A percentile compares a stretch with the other conserved stretches of the same genome.
These are phyloP conservation scores for Dissostichus mawsoni DNA, from an alignment of 2,113 vertebrate genomes.

Conservation along the genomic window DNA sequence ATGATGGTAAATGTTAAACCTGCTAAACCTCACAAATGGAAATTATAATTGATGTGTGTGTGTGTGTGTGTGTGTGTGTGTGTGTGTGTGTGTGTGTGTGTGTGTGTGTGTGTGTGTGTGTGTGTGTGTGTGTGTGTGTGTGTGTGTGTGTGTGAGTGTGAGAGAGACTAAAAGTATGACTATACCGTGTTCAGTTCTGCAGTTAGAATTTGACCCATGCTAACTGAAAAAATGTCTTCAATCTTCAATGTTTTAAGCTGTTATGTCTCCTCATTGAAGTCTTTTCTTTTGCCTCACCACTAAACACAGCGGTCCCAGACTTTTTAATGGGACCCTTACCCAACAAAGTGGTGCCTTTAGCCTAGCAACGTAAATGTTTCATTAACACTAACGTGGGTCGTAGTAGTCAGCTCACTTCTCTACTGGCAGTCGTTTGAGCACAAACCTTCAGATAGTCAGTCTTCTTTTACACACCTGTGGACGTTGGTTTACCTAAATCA, in stretches of 20 bases:
- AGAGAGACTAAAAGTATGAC: no score
- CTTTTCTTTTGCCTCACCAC: neutral
- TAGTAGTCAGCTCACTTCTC: neutral
- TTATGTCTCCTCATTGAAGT: neutral
- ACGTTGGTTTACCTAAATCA: conserved; percentile 35
- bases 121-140: no score
- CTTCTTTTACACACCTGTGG: conserved; percentile 12
- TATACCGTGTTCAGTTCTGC: no score
- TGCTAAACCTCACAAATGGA: neutral
- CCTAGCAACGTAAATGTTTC: conserved; percentile 17
- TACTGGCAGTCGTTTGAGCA: neutral
- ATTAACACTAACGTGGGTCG: conserved; percentile 11
- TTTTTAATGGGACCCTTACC: neutral
- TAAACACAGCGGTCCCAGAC: conserved; percentile 24
- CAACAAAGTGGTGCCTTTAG: conserved; percentile 28
- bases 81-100: no score
- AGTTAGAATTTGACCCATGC: neutral
- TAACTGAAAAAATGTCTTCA: neutral
- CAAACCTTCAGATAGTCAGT: neutral
- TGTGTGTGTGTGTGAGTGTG: no score
- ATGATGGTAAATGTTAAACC: neutral
- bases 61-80: no score
- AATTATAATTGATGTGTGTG: no score
- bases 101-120: no score
- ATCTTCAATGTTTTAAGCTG: neutral